Evolutionary conservation across 2,797 vertebrate genomes (phyloP).

Genomic region (Champsocephalus esox): DNA sequence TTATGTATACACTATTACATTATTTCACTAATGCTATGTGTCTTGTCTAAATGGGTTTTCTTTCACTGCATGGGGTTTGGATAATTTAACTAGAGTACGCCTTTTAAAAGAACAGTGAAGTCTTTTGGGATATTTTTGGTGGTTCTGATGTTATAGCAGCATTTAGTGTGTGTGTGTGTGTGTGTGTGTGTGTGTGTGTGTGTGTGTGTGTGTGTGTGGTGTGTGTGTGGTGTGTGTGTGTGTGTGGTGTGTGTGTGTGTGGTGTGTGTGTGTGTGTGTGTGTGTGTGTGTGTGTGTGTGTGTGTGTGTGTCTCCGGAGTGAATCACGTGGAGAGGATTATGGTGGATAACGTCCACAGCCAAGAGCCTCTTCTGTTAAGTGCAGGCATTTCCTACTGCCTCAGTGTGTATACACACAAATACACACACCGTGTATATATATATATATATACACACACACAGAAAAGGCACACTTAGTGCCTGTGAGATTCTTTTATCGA

Average conservation of each 20-base stretch:
- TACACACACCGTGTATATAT: not conserved
- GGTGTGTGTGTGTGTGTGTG: not conserved
- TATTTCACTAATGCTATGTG: not conserved
- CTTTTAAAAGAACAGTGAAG: slow-evolving; percentile 39
- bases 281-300: not conserved
- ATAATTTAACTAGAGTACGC: slow-evolving; percentile 23
- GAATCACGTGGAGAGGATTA: slow-evolving; percentile 68
- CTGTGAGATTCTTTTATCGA: slow-evolving; percentile 50
- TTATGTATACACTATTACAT: not conserved
- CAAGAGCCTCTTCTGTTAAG: slow-evolving; percentile 60
- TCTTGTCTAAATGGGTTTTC: slow-evolving; percentile 12
- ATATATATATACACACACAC: not conserved
- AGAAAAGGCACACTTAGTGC: slow-evolving; percentile 28
- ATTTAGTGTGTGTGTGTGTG: slow-evolving; percentile 18
- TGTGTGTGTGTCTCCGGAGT: slow-evolving; percentile 25
- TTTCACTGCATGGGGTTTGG: slow-evolving; percentile 18
- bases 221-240: not conserved
- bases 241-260: not conserved
- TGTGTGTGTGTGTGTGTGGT: slow-evolving; percentile 5
- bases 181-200: not conserved
- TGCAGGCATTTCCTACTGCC: slow-evolving; percentile 55
- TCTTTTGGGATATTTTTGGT: slow-evolving; percentile 49
- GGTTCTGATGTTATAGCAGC: slow-evolving; percentile 35
- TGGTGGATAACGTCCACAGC: slow-evolving; percentile 61
- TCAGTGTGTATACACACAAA: slow-evolving; percentile 23